phyloP scores from a whole-genome alignment of 2,113 vertebrate species.

The Rostratula benghalensis region DNA sequence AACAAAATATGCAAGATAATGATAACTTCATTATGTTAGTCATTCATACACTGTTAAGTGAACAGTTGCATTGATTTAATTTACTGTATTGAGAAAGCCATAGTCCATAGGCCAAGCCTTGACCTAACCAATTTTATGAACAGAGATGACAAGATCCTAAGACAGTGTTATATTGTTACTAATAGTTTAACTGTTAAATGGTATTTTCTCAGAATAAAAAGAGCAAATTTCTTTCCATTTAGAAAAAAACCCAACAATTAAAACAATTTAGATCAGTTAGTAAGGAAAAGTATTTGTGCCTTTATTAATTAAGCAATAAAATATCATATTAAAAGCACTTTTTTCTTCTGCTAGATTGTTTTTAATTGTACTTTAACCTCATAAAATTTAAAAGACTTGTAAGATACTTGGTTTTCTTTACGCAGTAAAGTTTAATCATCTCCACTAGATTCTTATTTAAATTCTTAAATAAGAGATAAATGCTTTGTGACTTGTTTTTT shows the following conservation, averaged over 20 bases:
- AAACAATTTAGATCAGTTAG: background rate
- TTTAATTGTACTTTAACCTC: background rate
- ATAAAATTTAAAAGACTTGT: background rate
- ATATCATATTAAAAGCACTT: background rate
- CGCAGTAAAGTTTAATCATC: background rate
- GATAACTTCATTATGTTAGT: background rate
- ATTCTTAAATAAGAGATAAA: background rate
- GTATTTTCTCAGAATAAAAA: background rate
- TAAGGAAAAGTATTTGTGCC: background rate
- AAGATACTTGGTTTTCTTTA: background rate
- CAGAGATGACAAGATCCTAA: background rate
- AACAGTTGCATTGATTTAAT: background rate
- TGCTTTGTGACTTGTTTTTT: background rate
- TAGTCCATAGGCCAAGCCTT: background rate
- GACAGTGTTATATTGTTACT: background rate
- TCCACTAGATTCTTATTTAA: background rate
- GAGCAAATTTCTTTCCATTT: background rate
- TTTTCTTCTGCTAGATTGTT: background rate
- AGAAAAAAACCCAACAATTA: no score
- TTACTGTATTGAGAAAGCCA: background rate
- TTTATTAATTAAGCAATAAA: background rate
- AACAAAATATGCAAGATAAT: background rate
- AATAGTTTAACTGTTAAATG: background rate
- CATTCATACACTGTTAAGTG: background rate
- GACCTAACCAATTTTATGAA: background rate